These are phyloP conservation scores for Tichodroma muraria DNA, from an alignment of 2,113 vertebrate species.

Conservation along the genomic window DNA sequence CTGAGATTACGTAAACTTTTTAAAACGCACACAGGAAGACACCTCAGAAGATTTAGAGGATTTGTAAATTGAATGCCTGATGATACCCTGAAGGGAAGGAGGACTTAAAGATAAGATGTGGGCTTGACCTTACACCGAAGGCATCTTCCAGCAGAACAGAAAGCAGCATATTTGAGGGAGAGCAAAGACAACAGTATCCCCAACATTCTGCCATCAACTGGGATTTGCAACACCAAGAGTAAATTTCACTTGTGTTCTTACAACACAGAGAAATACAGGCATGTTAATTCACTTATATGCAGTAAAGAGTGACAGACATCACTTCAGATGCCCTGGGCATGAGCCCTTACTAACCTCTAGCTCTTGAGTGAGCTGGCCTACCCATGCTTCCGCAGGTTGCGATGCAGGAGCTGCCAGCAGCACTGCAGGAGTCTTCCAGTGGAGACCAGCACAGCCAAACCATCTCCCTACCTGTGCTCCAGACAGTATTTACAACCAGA, in stretches of 20 bases:
- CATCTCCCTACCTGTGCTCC: background rate
- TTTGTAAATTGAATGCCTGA: conserved; percentile 41
- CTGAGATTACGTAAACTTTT: conserved; percentile 11
- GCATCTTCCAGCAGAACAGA: background rate
- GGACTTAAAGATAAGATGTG: conserved; percentile 14
- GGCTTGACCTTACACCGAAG: background rate
- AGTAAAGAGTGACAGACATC: background rate
- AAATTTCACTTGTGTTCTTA: background rate
- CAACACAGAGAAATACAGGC: background rate
- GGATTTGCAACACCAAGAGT: background rate
- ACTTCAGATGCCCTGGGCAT: background rate
- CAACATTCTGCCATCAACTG: background rate
- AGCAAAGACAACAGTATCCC: background rate
- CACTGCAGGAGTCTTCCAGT: background rate
- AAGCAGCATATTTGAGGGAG: background rate
- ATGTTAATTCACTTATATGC: background rate
- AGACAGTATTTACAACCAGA: background rate
- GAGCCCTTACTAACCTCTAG: background rate
- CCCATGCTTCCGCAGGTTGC: fast-evolving
- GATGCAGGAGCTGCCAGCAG: background rate
- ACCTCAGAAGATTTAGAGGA: conserved; percentile 41
- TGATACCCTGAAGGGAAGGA: conserved; percentile 40
- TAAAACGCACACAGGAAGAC: background rate
- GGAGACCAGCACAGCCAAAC: background rate
- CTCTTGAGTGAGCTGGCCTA: background rate